Evolutionary conservation across 64 coral and sea anemone species (phyloP).

Genomic region (Porites lutea): DNA sequence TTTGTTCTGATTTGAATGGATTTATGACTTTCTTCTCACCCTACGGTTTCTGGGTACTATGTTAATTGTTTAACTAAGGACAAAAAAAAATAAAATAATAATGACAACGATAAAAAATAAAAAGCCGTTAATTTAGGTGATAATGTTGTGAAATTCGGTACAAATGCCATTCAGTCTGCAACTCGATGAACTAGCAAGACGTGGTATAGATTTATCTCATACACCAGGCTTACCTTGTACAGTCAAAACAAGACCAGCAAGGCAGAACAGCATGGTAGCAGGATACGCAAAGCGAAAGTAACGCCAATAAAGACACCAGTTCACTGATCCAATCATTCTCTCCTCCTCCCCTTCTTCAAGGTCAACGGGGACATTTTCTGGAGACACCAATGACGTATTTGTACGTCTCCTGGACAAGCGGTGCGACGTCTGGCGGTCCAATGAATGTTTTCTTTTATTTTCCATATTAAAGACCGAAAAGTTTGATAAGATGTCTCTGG

Average conservation of each 20-base stretch:
- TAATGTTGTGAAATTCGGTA: no score
- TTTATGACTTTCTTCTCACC: no score
- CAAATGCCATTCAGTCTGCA: no score
- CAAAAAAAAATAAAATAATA: no score
- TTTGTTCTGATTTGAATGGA: no score
- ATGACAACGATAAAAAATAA: no score
- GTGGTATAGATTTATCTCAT: not conserved
- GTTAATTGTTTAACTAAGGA: no score
- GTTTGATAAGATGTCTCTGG: not conserved
- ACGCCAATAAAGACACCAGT: constrained; percentile 31
- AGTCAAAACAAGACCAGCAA: constrained; percentile 20
- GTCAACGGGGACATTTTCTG: not conserved
- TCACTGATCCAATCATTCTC: constrained; percentile 25
- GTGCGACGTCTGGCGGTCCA: not conserved
- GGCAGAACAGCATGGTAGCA: not conserved
- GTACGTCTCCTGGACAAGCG: not conserved
- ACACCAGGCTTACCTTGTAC: constrained; percentile 4
- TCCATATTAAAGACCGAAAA: not conserved
- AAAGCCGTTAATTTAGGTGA: no score
- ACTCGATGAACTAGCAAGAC: not conserved
- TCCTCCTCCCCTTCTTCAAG: constrained; percentile 28
- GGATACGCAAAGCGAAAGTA: constrained; percentile 26
- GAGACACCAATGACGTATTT: not conserved
- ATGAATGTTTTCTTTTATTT: not conserved
- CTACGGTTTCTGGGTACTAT: no score